These are phyloP conservation scores for Pseudococcus viburni DNA, from an alignment of 2,888 invertebrate species.

Conservation along the genomic window DNA sequence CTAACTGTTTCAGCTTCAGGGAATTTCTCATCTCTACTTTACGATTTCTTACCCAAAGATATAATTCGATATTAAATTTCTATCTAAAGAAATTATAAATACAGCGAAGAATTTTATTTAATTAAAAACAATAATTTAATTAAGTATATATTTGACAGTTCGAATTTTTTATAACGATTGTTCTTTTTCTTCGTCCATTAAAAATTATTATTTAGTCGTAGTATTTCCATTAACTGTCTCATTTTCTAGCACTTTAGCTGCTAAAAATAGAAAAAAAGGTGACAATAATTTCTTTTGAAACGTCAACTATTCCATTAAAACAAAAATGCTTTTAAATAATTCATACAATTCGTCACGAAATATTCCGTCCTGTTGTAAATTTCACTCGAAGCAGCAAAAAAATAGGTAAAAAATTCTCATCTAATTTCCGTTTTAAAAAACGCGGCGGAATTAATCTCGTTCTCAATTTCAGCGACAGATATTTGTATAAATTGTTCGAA, in stretches of 20 bases:
- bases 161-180: neutral
- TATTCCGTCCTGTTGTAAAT: neutral
- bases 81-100: too few relatives aligned
- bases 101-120: too few relatives aligned
- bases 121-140: too few relatives aligned
- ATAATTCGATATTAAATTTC: too few relatives aligned
- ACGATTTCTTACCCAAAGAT: too few relatives aligned
- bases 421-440: neutral
- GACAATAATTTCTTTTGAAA: neutral
- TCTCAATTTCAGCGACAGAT: neutral
- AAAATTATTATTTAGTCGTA: neutral
- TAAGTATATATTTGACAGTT: neutral
- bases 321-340: neutral
- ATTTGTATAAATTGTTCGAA: neutral
- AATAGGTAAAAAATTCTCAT: neutral
- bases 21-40: too few relatives aligned
- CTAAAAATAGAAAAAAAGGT: neutral
- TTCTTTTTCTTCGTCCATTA: neutral
- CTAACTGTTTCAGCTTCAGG: too few relatives aligned
- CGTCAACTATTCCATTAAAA: constrained; percentile 6
- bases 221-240: neutral
- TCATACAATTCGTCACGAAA: neutral
- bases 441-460: neutral
- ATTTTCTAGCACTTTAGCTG: neutral
- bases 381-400: neutral